Conservation (phyloP, 1,140 invertebrate species). For the Aphaenogaster rudis region DNA sequence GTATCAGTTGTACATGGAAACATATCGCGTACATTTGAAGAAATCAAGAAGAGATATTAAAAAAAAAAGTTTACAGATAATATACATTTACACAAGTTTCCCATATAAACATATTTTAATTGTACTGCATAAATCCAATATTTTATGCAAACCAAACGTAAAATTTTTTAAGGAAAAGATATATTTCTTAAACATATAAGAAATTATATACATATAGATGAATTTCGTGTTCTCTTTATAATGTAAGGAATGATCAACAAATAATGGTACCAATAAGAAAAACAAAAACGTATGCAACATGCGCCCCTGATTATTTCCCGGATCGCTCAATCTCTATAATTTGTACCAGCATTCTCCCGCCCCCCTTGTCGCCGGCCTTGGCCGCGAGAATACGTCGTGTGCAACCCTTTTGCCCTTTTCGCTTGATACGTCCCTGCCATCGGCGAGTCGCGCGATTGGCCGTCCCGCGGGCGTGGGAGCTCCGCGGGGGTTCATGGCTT, state of each 20-base stretch:
- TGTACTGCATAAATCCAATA: neutral
- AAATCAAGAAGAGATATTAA: neutral
- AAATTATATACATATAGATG: neutral
- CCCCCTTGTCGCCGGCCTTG: neutral
- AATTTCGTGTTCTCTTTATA: neutral
- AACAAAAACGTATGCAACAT: neutral
- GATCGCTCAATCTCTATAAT: neutral
- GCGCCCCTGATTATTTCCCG: neutral
- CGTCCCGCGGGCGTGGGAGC: conserved; percentile 77
- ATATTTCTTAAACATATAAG: neutral
- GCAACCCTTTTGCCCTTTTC: neutral
- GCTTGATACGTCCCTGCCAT: conserved; percentile 55
- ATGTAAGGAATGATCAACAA: neutral
- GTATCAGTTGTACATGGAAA: neutral
- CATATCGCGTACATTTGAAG: neutral
- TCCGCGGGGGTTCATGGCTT: conserved; percentile 67
- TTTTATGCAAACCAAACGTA: too few species aligned
- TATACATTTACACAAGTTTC: too few species aligned
- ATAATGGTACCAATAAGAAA: neutral
- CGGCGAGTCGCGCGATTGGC: conserved; percentile 63
- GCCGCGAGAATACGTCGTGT: neutral
- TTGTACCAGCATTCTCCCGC: neutral
- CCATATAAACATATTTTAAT: too few species aligned
- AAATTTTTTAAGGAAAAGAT: neutral
- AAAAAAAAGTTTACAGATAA: neutral